Evolutionary conservation across 2,888 invertebrate genomes (phyloP).

Genomic region (Rhorus exstirpatorius): DNA sequence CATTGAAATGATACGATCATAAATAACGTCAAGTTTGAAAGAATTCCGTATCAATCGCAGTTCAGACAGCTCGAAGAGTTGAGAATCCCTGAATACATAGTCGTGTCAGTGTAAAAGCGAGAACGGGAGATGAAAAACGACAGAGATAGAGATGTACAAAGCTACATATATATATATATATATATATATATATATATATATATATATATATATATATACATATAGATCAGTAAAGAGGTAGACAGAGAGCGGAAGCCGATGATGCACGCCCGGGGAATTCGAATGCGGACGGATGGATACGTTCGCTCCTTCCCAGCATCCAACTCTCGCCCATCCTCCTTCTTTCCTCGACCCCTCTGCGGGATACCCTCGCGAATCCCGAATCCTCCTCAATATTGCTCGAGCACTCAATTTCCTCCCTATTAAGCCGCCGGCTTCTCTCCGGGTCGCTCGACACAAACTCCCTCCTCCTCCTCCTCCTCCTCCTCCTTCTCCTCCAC

Average conservation of each 20-base stretch:
- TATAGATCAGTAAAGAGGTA: slow-evolving; percentile 36
- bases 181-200: slow-evolving; percentile 23
- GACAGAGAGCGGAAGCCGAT: slow-evolving; percentile 78
- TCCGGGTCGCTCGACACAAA: slow-evolving; percentile 73
- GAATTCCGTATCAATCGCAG: not conserved
- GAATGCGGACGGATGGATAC: slow-evolving; percentile 83
- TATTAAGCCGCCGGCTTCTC: slow-evolving; percentile 85
- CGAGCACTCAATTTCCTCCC: slow-evolving; percentile 86
- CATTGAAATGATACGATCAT: not conserved
- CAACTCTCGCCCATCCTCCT: slow-evolving; percentile 53
- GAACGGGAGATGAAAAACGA: slow-evolving; percentile 46
- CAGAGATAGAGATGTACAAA: slow-evolving; percentile 1
- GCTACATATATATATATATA: not conserved
- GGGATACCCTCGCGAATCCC: slow-evolving; percentile 80
- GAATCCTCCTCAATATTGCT: slow-evolving; percentile 86
- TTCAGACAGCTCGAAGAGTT: slow-evolving; percentile 16
- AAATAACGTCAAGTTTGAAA: not conserved
- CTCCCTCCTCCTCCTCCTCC: slow-evolving; percentile 64
- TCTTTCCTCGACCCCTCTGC: slow-evolving; percentile 71
- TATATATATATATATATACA: slow-evolving; percentile 9
- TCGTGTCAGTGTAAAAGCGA: slow-evolving; percentile 42
- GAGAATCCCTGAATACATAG: slow-evolving; percentile 58
- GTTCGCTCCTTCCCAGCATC: slow-evolving; percentile 64
- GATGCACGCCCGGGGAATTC: slow-evolving; percentile 84
- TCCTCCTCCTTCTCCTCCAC: slow-evolving; percentile 52